These are phyloP conservation scores for Aptenodytes forsteri DNA, from an alignment of 2,113 vertebrate species.

Conservation along the genomic window DNA sequence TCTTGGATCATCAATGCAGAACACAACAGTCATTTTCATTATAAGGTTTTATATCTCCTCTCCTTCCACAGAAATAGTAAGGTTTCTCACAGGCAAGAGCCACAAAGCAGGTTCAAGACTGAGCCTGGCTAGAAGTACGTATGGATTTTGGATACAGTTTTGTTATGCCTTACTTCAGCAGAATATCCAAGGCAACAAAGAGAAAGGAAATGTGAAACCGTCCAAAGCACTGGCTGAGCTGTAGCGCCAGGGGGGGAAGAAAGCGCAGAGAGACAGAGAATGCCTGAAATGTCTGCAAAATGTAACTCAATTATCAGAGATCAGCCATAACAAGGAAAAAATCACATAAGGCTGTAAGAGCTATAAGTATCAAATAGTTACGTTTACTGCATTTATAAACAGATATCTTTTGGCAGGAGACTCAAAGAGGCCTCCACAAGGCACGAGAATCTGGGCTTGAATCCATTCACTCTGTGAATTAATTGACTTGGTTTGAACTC, in stretches of 20 bases:
- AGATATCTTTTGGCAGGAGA: conserved; percentile 84
- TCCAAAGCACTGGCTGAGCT: conserved; percentile 39
- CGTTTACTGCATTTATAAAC: conserved; percentile 81
- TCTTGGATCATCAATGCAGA: conserved; percentile 30
- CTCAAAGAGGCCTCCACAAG: conserved; percentile 81
- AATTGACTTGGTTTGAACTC: conserved; percentile 88
- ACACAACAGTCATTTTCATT: conserved; percentile 4
- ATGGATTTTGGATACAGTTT: conserved; percentile 63
- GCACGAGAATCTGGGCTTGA: conserved; percentile 81
- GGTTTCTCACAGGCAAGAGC: conserved; percentile 11
- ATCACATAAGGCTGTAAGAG: conserved; percentile 75
- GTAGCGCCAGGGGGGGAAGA: conserved; percentile 15
- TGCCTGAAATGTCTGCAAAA: conserved; percentile 66
- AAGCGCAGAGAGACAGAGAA: conserved; percentile 51
- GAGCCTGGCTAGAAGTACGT: conserved; percentile 6
- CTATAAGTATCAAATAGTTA: conserved; percentile 77
- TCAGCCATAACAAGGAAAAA: conserved; percentile 70
- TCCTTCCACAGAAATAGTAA: neutral
- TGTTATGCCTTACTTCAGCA: conserved; percentile 72
- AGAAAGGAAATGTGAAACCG: conserved; percentile 43
- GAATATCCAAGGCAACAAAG: conserved; percentile 72
- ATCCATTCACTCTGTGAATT: conserved; percentile 87
- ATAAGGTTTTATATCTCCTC: conserved; percentile 18
- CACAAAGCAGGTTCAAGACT: conserved; percentile 37
- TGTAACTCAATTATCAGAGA: conserved; percentile 73